A percentile compares a stretch with the other conserved stretches of the same genome.
phyloP scores from a whole-genome alignment of 2,888 invertebrate genomes.

The Mimas tiliae region DNA sequence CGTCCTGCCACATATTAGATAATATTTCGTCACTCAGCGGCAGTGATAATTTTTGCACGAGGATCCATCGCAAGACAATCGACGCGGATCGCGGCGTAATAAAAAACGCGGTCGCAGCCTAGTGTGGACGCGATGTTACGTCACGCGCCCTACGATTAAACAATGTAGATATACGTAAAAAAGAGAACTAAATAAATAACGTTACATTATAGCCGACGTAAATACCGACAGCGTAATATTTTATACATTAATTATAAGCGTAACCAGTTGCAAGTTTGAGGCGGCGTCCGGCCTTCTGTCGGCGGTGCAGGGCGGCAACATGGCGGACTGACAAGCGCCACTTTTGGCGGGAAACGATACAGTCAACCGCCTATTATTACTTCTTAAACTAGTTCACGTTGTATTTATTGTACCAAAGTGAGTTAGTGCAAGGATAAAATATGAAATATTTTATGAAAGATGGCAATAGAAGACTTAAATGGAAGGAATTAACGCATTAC shows the following conservation, averaged over 20 bases:
- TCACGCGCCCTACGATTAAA: neutral
- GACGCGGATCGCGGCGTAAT: neutral
- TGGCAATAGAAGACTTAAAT: conserved; percentile 3
- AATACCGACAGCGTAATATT: conserved; percentile 15
- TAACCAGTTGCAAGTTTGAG: conserved; percentile 6
- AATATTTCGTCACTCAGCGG: conserved; percentile 49
- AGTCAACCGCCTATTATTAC: conserved; percentile 1
- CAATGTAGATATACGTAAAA: neutral
- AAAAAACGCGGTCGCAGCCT: neutral
- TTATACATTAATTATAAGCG: conserved; percentile 15
- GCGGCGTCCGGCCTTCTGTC: neutral
- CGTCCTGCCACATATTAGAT: conserved; percentile 60
- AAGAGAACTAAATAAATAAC: conserved; percentile 20
- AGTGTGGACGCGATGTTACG: conserved; percentile 6
- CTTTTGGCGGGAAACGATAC: neutral
- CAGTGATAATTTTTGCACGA: conserved; percentile 44
- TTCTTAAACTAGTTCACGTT: conserved; percentile 3
- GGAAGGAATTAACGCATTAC: conserved; percentile 7
- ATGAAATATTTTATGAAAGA: too few species aligned
- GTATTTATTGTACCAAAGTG: conserved; percentile 16
- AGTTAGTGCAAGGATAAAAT: neutral
- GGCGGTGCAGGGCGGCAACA: neutral
- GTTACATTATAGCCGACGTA: conserved; percentile 12
- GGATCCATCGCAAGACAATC: conserved; percentile 1
- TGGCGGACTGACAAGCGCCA: neutral